Evolutionary conservation across 2,113 vertebrate genomes (phyloP).

Genomic region (Paradisaea rubra): DNA sequence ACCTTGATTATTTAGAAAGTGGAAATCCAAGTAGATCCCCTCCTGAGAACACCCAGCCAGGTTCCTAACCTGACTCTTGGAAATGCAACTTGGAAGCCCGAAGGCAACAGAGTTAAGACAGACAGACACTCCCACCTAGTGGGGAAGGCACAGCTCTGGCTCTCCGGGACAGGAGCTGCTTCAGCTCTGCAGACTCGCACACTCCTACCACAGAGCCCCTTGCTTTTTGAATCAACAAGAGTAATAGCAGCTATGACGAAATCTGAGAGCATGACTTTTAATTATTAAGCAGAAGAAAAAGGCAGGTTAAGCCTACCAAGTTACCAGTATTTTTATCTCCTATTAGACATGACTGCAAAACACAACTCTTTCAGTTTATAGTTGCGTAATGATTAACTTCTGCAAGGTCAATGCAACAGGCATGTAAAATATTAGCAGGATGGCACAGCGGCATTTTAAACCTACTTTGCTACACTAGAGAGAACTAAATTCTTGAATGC

Average conservation of each 20-base stretch:
- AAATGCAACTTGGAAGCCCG: accelerated
- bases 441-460: not conserved
- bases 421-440: not conserved
- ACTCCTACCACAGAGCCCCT: not conserved
- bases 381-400: not conserved
- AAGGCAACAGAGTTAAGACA: not conserved
- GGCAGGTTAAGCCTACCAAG: not conserved
- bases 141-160: not conserved
- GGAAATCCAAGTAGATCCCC: not conserved
- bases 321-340: not conserved
- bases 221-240: not conserved
- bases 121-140: constrained; percentile 36
- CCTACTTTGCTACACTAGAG: not conserved
- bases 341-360: not conserved
- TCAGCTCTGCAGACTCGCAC: not conserved
- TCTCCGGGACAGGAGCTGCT: accelerated
- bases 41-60: not conserved
- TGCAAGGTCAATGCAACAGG: not conserved
- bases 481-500: not conserved
- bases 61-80: not conserved
- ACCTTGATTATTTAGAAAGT: not conserved
- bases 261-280: not conserved
- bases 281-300: not conserved
- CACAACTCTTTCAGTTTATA: not conserved
- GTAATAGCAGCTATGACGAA: not conserved